These are phyloP conservation scores for Oxycera nigricornis DNA, from an alignment of 2,888 invertebrate genomes.

Conservation along the genomic window DNA sequence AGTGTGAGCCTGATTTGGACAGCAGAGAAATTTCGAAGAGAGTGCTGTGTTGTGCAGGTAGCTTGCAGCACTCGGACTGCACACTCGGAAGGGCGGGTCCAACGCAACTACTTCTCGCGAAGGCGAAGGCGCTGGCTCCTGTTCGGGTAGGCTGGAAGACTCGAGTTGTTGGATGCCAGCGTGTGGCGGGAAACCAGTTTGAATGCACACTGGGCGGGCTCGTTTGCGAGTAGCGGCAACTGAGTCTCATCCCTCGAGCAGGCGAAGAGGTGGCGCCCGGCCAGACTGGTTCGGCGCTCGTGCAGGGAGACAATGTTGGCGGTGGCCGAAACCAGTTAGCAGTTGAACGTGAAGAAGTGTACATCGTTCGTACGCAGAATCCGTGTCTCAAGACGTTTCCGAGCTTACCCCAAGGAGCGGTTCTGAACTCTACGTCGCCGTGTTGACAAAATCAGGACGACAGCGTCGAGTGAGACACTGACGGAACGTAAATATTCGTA, in stretches of 20 bases:
- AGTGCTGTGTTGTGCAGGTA: neutral
- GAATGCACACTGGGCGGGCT: neutral
- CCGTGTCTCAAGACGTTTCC: constrained; percentile 37
- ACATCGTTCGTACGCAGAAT: constrained; percentile 55
- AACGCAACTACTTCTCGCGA: neutral
- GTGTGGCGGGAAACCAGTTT: constrained; percentile 30
- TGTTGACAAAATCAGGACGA: constrained; percentile 37
- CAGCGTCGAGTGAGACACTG: constrained; percentile 8
- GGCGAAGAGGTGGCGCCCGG: too few relatives aligned
- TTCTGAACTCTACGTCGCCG: constrained; percentile 17
- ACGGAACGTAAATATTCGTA: constrained; percentile 26
- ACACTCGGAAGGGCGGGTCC: neutral
- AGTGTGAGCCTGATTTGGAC: too few relatives aligned
- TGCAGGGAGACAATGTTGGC: constrained; percentile 27
- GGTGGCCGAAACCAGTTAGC: constrained; percentile 57
- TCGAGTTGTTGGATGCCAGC: neutral
- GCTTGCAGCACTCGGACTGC: neutral
- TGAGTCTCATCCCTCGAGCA: constrained; percentile 2
- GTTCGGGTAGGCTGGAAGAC: constrained; percentile 15
- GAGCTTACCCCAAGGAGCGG: too few relatives aligned
- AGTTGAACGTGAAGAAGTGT: constrained; percentile 60
- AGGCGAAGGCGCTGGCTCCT: neutral
- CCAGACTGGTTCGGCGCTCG: constrained; percentile 12
- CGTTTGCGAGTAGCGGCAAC: neutral
- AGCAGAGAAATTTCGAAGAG: constrained; percentile 29